phyloP scores from a whole-genome alignment of 2,797 vertebrate species.

The Ispidina picta region DNA sequence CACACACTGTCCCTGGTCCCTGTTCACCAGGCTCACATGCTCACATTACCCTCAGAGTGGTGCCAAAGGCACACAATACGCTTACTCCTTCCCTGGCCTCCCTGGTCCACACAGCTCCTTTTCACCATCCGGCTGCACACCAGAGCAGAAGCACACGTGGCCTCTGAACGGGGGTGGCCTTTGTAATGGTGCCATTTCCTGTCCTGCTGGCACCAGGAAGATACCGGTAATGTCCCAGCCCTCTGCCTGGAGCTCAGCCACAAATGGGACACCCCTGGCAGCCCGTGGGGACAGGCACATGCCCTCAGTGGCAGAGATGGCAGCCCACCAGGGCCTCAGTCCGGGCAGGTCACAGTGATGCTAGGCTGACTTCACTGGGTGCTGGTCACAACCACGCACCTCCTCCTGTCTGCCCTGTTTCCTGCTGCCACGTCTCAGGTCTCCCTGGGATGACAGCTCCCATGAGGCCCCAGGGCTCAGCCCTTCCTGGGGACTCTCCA shows the following conservation, averaged over 20 bases:
- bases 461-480: fast-evolving
- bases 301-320: fast-evolving
- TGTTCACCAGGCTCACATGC: background rate
- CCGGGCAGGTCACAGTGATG: background rate
- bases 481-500: fast-evolving
- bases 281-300: background rate
- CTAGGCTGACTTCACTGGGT: background rate
- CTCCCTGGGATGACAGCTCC: background rate
- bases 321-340: fast-evolving
- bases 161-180: background rate
- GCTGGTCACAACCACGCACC: background rate
- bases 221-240: background rate
- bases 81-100: background rate
- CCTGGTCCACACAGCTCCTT: background rate
- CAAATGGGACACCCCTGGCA: background rate
- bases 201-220: background rate
- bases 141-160: fast-evolving
- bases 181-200: background rate
- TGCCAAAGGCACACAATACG: background rate
- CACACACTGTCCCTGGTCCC: conserved; percentile 37
- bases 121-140: background rate
- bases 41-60: background rate
- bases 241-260: background rate
- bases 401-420: background rate
- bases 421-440: background rate